Conservation (phyloP, 1,140 invertebrate species). For the Sweltsa coloradensis region DNA sequence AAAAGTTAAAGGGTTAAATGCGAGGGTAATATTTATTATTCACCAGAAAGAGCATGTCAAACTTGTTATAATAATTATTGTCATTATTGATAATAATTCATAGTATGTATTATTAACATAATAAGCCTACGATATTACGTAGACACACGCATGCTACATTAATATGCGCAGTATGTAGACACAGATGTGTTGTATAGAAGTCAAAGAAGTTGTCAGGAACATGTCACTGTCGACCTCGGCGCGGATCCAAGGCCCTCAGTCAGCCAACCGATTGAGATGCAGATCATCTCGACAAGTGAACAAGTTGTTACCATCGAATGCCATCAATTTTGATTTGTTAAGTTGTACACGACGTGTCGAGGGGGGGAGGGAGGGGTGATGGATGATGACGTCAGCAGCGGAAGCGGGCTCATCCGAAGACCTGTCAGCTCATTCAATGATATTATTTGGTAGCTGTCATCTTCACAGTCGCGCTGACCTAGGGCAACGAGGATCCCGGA, state of each 20-base stretch:
- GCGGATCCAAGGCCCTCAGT: background rate
- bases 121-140: background rate
- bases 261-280: background rate
- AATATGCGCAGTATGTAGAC: background rate
- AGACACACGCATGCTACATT: background rate
- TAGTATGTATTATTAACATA: too few relatives aligned
- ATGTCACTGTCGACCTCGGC: background rate
- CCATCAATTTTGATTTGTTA: slow-evolving; percentile 4
- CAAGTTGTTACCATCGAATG: background rate
- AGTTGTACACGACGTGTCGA: background rate
- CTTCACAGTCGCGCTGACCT: slow-evolving; percentile 1
- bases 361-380: background rate
- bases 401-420: background rate
- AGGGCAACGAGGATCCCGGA: background rate
- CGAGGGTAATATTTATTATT: too few relatives aligned
- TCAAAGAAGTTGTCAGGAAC: background rate
- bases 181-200: background rate
- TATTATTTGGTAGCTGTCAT: slow-evolving; percentile 7
- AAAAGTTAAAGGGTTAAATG: too few relatives aligned
- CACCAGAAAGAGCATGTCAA: too few relatives aligned
- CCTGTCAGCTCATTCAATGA: slow-evolving; percentile 7
- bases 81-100: too few relatives aligned
- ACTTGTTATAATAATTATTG: too few relatives aligned
- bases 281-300: background rate
- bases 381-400: background rate